These are phyloP conservation scores for Telmatochromis sp. DNA, from an alignment of 2,113 vertebrate genomes.

Conservation along the genomic window DNA sequence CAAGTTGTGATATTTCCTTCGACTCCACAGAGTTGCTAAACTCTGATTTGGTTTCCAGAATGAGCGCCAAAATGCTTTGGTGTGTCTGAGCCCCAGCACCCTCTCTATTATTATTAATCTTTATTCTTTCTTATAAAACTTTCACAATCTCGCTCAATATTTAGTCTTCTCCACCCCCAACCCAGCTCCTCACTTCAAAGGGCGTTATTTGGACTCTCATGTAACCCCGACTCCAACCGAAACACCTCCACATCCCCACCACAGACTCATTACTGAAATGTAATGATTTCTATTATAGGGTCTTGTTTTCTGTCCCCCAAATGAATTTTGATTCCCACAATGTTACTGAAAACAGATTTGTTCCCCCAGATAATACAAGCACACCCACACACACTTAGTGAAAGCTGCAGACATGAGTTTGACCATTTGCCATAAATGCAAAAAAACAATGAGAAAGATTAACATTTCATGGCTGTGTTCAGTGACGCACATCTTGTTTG, in stretches of 20 bases:
- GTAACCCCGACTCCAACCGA: not conserved
- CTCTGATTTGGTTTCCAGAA: not conserved
- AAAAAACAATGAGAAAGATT: conserved; percentile 3
- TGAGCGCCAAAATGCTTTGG: not conserved
- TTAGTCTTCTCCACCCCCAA: not conserved
- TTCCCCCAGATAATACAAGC: not conserved
- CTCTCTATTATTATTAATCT: not conserved
- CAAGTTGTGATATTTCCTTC: conserved; percentile 22
- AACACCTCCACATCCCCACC: not conserved
- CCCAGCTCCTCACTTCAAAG: not conserved
- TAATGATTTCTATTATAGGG: not conserved
- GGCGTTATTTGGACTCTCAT: not conserved
- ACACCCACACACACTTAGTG: not conserved
- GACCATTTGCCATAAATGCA: not conserved
- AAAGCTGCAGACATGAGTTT: not conserved
- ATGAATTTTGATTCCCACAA: not conserved
- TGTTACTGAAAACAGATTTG: not conserved
- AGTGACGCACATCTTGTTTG: conserved; percentile 57
- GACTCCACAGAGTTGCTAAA: not conserved
- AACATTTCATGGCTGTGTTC: conserved; percentile 30
- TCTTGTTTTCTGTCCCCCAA: not conserved
- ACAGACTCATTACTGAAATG: not conserved
- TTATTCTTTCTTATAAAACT: not conserved
- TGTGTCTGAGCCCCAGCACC: not conserved
- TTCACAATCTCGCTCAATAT: not conserved